Conservation (phyloP, 37 sponge, comb jelly and placozoan species). For the Agelas oroides region DNA sequence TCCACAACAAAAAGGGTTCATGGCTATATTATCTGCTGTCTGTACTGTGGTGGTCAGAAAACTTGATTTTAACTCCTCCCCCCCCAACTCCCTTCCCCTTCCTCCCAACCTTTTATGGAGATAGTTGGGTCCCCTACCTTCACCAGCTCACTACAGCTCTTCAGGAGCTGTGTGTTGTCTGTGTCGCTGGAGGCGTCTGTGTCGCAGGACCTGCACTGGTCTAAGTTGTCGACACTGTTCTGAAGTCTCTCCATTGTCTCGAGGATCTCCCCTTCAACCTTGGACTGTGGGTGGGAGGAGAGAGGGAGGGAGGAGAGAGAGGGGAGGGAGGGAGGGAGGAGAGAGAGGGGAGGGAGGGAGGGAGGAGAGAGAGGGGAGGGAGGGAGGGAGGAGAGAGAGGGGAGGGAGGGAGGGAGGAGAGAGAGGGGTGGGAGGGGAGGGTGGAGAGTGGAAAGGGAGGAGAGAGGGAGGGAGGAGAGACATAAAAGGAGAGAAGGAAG, state of each 20-base stretch:
- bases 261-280: slow-evolving; percentile 38
- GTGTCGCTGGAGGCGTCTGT: neutral
- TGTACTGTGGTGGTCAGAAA: too few species aligned
- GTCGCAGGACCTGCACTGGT: neutral
- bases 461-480: neutral
- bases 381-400: neutral
- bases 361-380: neutral
- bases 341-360: too few species aligned
- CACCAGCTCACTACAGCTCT: slow-evolving; percentile 8
- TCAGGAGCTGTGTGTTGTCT: neutral
- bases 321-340: too few species aligned
- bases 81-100: too few species aligned
- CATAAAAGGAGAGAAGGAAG: too few species aligned
- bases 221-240: neutral
- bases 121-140: slow-evolving; percentile 25
- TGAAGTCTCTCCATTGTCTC: slow-evolving; percentile 12
- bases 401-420: too few species aligned
- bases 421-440: too few species aligned
- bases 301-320: neutral
- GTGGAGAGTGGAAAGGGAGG: neutral
- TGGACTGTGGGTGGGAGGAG: neutral
- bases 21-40: too few species aligned
- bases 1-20: too few species aligned
- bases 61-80: too few species aligned
- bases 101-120: too few species aligned